Evolutionary conservation across 2,888 invertebrate species (phyloP), one percentile per base, ranked within the genome.

Genomic region (Cistogaster globosa): DNA sequence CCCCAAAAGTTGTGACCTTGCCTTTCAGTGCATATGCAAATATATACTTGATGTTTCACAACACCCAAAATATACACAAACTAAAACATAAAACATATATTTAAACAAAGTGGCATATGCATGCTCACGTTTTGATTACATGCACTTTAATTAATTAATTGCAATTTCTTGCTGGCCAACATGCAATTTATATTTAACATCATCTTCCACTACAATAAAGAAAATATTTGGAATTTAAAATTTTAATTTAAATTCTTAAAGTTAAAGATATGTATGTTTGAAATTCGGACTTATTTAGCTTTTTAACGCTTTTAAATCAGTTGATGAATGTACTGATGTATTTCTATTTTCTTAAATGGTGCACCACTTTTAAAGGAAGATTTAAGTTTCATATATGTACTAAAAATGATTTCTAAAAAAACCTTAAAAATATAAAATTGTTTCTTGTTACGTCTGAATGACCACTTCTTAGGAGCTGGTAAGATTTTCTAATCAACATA

Each of bases 131-230:
- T 68, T 80, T 80, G 55, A 68, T 77, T 45, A 48, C 53, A 68
- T 38, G 38, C 78, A 77, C 84, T 85, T 82, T 78, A 75, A 85
- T 74, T 85, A 81, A 81, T 85, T 78, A 75, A 74, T 72, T 72
- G 32, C 76, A 76, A 80, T 85, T 69, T 42, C 84, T 53, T 55
- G 62, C 20, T 51, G 55, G 55, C 63, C 67, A 65, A 45, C 63
- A 65, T 69, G 77, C 75, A 78, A 84, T 84, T 79, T 71, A 63
- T 65, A 60, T 75, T 74, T 63, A 69, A 69, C 72, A 48, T 65
- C 36, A 26, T 48, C 48, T n/a, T 36, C 32, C 55, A 42, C 36
- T 67, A 38, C 14, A 22, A 7, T 32, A 60, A 42, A 18, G 5
- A 51, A 67, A 22, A 14, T 38, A 26, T 9, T 11, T 57, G 32